Percentiles rank a stretch among this genome's conserved stretches.
Evolutionary conservation across 2,797 vertebrate species (phyloP).

Genomic region (Crocodylus rhombifer): DNA sequence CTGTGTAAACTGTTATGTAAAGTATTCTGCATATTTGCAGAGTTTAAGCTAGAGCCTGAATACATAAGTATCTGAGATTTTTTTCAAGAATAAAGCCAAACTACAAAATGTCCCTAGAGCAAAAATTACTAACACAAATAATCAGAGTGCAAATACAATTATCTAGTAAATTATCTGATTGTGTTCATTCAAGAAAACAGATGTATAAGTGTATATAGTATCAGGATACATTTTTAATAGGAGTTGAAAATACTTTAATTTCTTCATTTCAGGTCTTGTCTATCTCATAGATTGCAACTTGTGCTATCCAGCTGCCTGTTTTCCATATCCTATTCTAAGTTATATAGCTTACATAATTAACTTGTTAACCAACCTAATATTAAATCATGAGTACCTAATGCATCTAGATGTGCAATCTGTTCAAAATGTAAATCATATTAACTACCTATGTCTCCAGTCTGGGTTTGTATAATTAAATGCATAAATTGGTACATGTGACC

Average conservation of each 20-base stretch:
- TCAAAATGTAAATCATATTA: too few relatives aligned
- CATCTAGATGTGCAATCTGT: too few relatives aligned
- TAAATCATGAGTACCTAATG: too few relatives aligned
- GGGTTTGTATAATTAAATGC: background rate
- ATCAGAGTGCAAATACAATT: conserved; percentile 34
- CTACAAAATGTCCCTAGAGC: background rate
- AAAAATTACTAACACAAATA: conserved; percentile 43
- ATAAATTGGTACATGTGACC: background rate
- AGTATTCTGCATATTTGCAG: background rate
- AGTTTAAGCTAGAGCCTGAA: background rate
- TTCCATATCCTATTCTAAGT: background rate
- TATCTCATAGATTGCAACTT: background rate
- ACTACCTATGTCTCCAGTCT: background rate
- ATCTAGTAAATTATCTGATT: background rate
- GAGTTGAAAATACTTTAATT: background rate
- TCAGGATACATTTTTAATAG: background rate
- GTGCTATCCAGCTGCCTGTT: background rate
- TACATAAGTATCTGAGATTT: conserved; percentile 8
- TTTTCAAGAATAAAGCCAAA: background rate
- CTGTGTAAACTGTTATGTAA: background rate
- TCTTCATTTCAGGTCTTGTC: background rate
- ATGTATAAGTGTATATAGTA: background rate
- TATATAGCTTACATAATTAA: conserved; percentile 2
- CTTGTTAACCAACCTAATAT: conserved; percentile 15
- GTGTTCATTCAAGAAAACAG: background rate